Evolutionary conservation across 37 sponge, comb jelly and placozoan genomes (phyloP).

Genomic region (Cliona cf. orientalis): DNA sequence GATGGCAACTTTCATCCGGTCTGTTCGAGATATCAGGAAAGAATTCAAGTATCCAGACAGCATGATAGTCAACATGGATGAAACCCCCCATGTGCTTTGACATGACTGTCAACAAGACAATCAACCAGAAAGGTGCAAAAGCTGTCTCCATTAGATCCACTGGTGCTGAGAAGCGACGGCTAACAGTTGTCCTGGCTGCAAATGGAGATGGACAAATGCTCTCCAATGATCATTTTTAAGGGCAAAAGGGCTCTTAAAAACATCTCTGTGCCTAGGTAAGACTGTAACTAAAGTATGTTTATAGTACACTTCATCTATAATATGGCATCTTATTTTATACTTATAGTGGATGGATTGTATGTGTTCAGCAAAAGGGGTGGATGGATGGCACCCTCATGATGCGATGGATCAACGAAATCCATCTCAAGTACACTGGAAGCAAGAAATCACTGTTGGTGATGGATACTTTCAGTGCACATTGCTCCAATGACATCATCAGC

Average conservation of each 20-base stretch:
- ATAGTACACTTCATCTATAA: too few species aligned
- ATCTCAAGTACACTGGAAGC: background rate
- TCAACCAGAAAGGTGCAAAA: background rate
- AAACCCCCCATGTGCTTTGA: background rate
- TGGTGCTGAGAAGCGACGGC: background rate
- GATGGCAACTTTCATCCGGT: background rate
- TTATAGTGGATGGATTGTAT: too few species aligned
- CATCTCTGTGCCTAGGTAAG: too few species aligned
- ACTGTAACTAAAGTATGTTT: background rate
- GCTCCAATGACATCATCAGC: background rate
- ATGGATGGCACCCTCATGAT: background rate
- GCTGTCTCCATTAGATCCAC: background rate
- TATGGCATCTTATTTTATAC: too few species aligned
- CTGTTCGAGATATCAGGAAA: too few species aligned
- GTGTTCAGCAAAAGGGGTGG: background rate
- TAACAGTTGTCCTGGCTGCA: background rate
- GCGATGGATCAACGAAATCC: background rate
- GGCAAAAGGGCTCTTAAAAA: too few species aligned
- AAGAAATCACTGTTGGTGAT: too few species aligned
- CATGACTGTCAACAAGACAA: background rate
- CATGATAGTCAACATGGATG: too few species aligned
- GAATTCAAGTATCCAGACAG: too few species aligned
- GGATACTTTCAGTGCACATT: constrained; percentile 2
- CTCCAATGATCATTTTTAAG: background rate
- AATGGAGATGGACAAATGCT: background rate